Conservation (phyloP, 2,888 invertebrate genomes). For the Germaria angustata region DNA sequence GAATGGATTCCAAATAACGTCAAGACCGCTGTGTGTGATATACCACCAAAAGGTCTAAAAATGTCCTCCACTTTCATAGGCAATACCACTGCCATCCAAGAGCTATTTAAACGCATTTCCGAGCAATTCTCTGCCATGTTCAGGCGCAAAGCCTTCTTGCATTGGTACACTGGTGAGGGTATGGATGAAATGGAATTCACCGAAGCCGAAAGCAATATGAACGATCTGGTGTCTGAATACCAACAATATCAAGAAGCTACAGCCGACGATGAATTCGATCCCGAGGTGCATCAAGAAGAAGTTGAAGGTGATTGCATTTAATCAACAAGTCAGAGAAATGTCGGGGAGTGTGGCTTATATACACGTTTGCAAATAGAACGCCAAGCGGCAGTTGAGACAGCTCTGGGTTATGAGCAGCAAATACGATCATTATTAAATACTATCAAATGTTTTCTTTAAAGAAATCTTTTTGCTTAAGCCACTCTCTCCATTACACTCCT, state of each 20-base stretch:
- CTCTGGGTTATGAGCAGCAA: slow-evolving; percentile 71
- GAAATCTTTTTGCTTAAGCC: neutral
- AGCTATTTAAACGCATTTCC: slow-evolving; percentile 86
- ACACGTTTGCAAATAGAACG: slow-evolving; percentile 66
- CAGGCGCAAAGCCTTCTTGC: slow-evolving; percentile 88
- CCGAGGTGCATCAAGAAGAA: slow-evolving; percentile 86
- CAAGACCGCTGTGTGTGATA: slow-evolving; percentile 90
- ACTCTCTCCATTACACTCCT: neutral
- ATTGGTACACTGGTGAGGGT: slow-evolving; percentile 94
- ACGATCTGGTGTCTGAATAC: slow-evolving; percentile 93
- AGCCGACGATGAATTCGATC: slow-evolving; percentile 92
- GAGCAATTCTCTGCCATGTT: slow-evolving; percentile 90
- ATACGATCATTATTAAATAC: slow-evolving; percentile 71
- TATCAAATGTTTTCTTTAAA: slow-evolving; percentile 66
- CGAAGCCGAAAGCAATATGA: slow-evolving; percentile 97
- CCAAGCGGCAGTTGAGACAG: slow-evolving; percentile 69
- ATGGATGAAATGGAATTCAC: slow-evolving; percentile 99
- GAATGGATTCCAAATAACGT: slow-evolving; percentile 91
- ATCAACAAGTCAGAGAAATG: slow-evolving; percentile 75
- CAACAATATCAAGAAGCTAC: slow-evolving; percentile 96
- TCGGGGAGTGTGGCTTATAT: slow-evolving; percentile 74
- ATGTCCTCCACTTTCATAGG: slow-evolving; percentile 91
- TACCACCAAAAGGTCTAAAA: slow-evolving; percentile 87
- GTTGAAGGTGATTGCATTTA: slow-evolving; percentile 81
- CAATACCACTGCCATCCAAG: slow-evolving; percentile 88